Base-by-base conservation (phyloP, 1,140 invertebrate species). In the Drosophila simulans region DNA sequence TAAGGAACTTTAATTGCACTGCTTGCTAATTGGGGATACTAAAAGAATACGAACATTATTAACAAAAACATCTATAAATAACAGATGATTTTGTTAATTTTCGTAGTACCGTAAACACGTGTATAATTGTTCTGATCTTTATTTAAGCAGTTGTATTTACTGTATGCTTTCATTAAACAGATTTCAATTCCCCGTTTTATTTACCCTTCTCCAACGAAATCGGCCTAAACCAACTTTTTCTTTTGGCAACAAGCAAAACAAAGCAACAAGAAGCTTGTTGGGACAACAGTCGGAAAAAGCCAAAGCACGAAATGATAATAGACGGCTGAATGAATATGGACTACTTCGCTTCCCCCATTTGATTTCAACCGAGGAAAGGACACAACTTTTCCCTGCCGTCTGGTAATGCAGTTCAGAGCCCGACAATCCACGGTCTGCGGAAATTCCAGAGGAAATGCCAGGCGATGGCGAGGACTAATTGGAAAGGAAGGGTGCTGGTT, bases 391-490 rank as follows among this genome's bases (percentile, higher is more conserved):
- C 35, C 70, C 63, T 59, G 59, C 62, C 42, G 63, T 51, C 49
- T 55, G 45, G 27, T 58, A 37, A 63, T 65, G 62, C 62, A 65
- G 45, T 65, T 66, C 5, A 22, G 31, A 37, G 40, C 39, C 25
- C 37, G 63, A 40, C 13, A 45, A 39, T 27, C 35, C 42, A n/a
- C 31, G 22, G 43, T 40, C 43, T 22, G 58, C 46, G 22, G 60
- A 57, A 75, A 75, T 75, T 57, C 71, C 78, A 86, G 45, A 79
- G 83, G 83, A 86, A 86, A 88, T 86, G 75, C 79, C 83, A 72
- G 82, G 46, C 74, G 71, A 65, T 72, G 55, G 65, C 43, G 56
- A 42, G 57, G 75, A 58, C 84, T 86, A 86, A 86, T 86, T 86
- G 82, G 55, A 57, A 48, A 54, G 58, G 48, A 42, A 52, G 46